Percentiles rank a stretch among this genome's conserved stretches.
Conservation (phyloP, 2,888 invertebrate genomes). For the Thumatha senex region DNA sequence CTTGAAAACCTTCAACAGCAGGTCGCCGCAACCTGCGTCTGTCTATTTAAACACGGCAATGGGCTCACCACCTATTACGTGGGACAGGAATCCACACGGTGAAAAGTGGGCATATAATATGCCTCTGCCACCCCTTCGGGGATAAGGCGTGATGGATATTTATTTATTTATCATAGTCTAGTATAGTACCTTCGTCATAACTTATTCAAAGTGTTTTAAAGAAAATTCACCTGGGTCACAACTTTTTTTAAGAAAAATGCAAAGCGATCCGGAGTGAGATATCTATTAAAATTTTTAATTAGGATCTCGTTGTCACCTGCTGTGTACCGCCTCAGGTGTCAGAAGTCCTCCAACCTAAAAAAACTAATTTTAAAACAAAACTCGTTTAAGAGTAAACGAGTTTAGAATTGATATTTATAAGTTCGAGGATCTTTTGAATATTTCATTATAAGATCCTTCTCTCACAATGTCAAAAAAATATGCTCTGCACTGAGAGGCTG, state of each 20-base stretch:
- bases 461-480: too few relatives aligned
- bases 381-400: neutral
- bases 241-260: constrained; percentile 6
- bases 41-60: too few relatives aligned
- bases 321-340: constrained; percentile 1
- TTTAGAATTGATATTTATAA: neutral
- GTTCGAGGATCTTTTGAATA: neutral
- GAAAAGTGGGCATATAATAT: too few relatives aligned
- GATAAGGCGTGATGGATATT: too few relatives aligned
- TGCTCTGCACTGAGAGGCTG: too few relatives aligned
- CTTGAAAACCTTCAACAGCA: too few relatives aligned
- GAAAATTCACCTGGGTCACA: neutral
- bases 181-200: neutral
- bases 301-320: constrained; percentile 8
- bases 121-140: too few relatives aligned
- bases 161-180: too few relatives aligned
- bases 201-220: neutral
- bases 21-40: too few relatives aligned
- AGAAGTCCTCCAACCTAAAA: constrained; percentile 1
- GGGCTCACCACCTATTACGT: too few relatives aligned
- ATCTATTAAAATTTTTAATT: constrained; percentile 11
- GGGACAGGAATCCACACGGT: too few relatives aligned
- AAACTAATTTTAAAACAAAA: neutral
- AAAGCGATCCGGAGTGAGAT: neutral
- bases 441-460: too few relatives aligned